These are phyloP conservation scores for Lycia hirtaria DNA, from an alignment of 2,888 invertebrate genomes.

Conservation along the genomic window DNA sequence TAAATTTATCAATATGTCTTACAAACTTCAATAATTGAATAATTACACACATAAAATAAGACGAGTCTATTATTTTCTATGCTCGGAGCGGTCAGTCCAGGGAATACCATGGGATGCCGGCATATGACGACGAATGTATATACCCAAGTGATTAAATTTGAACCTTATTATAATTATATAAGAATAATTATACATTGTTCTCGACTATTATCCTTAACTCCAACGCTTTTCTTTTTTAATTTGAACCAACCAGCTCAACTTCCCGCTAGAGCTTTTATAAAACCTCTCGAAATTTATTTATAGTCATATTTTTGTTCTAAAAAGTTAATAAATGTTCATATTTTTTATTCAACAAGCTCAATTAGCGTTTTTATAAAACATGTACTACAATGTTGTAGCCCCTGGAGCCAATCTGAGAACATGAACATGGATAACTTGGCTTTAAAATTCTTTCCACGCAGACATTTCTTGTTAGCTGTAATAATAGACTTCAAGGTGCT, in stretches of 20 bases:
- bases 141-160: no score
- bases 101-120: no score
- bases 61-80: no score
- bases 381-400: not conserved
- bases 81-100: no score
- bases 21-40: no score
- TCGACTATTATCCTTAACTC: no score
- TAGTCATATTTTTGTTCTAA: not conserved
- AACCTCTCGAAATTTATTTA: not conserved
- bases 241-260: not conserved
- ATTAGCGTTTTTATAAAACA: slow-evolving; percentile 1
- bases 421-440: not conserved
- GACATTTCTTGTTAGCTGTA: not conserved
- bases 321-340: not conserved
- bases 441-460: not conserved
- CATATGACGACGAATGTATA: no score
- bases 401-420: not conserved
- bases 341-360: slow-evolving; percentile 2
- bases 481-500: not conserved
- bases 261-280: not conserved
- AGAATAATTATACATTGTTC: no score
- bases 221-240: not conserved
- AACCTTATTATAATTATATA: no score
- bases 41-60: no score
- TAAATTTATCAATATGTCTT: no score